phyloP scores from a whole-genome alignment of 2,797 vertebrate genomes.

The Aplochiton taeniatus region DNA sequence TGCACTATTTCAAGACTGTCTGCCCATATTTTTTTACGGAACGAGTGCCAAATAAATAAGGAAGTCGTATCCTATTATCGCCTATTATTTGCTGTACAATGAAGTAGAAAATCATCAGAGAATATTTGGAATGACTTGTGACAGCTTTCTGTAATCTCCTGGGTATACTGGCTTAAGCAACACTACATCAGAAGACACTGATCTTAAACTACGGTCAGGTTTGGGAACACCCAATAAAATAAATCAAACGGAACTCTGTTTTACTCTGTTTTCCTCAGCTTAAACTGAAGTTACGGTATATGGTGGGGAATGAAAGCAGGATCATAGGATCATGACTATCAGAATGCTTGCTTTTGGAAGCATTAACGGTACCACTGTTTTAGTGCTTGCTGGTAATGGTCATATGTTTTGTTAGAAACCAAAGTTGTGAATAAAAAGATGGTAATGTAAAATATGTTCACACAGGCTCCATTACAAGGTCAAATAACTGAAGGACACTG shows the following conservation, averaged over 20 bases:
- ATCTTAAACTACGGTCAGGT: neutral
- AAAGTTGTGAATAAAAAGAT: neutral
- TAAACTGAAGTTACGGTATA: neutral
- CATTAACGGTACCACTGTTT: slow-evolving; percentile 11
- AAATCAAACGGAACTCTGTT: neutral
- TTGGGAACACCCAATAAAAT: neutral
- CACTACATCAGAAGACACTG: neutral
- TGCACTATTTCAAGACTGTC: slow-evolving; percentile 9
- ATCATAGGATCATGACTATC: neutral
- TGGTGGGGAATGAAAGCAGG: slow-evolving; percentile 3
- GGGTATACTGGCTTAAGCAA: neutral
- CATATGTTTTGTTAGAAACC: slow-evolving; percentile 2
- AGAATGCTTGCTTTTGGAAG: slow-evolving; percentile 21
- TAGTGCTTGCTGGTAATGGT: neutral
- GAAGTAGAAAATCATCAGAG: neutral
- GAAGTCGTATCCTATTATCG: neutral
- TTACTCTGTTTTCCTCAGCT: too few relatives aligned
- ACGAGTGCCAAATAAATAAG: slow-evolving; percentile 5
- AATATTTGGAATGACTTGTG: neutral
- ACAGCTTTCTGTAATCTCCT: neutral
- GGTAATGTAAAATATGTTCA: neutral
- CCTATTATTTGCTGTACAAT: slow-evolving; percentile 1
- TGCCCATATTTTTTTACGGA: neutral
- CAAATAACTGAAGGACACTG: neutral
- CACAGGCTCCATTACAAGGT: neutral